phyloP scores from a whole-genome alignment of 2,113 vertebrate genomes.

The Zapornia atra region DNA sequence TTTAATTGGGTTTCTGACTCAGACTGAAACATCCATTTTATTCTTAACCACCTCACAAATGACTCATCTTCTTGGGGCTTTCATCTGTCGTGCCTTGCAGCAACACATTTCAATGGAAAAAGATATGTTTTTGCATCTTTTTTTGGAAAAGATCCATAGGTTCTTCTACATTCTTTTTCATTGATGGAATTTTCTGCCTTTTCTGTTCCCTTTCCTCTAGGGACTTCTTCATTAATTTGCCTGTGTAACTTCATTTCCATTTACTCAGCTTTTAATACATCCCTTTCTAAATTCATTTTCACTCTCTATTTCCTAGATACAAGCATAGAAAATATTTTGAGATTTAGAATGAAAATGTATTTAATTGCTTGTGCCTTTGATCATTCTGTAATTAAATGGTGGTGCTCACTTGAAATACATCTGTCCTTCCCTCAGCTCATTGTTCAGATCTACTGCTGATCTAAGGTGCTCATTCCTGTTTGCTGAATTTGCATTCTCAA shows the following conservation, averaged over 20 bases:
- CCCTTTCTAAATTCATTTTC: background rate
- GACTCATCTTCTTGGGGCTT: background rate
- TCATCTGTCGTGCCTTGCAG: slow-evolving; percentile 23
- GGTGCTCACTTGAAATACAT: background rate
- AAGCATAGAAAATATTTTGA: background rate
- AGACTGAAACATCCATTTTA: background rate
- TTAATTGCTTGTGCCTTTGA: background rate
- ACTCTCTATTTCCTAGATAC: background rate
- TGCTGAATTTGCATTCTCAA: background rate
- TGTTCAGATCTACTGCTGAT: background rate
- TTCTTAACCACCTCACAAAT: background rate
- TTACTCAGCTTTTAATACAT: background rate
- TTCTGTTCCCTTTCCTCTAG: background rate
- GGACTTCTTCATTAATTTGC: background rate
- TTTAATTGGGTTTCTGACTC: slow-evolving; percentile 10
- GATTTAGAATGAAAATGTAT: background rate
- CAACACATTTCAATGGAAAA: background rate
- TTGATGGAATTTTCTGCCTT: background rate
- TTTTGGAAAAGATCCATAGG: background rate
- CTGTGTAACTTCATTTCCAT: background rate
- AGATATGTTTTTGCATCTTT: background rate
- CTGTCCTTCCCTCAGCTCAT: background rate
- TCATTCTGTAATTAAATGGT: background rate
- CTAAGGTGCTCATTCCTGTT: background rate
- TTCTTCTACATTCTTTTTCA: background rate